Conservation (phyloP, 2,113 vertebrate genomes). For the Dinomys branickii region DNA sequence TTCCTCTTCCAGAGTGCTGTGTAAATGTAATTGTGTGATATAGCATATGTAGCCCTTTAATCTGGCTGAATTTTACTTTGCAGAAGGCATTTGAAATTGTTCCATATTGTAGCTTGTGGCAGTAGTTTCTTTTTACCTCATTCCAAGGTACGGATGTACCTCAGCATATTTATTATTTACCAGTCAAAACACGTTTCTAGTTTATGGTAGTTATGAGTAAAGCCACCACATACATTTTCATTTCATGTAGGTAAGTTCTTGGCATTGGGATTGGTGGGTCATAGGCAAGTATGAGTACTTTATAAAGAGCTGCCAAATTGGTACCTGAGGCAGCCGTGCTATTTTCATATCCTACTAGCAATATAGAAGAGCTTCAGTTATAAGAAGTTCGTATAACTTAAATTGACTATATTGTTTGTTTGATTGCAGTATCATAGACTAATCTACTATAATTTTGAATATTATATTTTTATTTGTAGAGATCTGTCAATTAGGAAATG, state of each 20-base stretch:
- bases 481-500: neutral
- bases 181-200: neutral
- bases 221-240: constrained; percentile 4
- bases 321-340: constrained; percentile 5
- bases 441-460: constrained; percentile 31
- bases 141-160: neutral
- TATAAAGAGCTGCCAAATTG: neutral
- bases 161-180: neutral
- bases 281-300: constrained; percentile 30
- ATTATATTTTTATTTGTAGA: constrained; percentile 33
- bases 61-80: neutral
- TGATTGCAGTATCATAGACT: constrained; percentile 23
- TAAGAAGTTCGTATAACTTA: constrained; percentile 30
- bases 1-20: neutral
- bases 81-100: neutral
- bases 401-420: neutral
- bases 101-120: neutral
- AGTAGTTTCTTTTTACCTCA: neutral
- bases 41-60: neutral
- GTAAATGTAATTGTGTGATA: neutral
- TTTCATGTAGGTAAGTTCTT: constrained; percentile 4
- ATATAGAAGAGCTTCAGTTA: neutral
- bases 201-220: constrained; percentile 13
- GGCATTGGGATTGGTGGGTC: constrained; percentile 14
- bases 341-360: neutral